phyloP scores from a whole-genome alignment of 2,113 vertebrate species.

The Meleagris gallopavo region DNA sequence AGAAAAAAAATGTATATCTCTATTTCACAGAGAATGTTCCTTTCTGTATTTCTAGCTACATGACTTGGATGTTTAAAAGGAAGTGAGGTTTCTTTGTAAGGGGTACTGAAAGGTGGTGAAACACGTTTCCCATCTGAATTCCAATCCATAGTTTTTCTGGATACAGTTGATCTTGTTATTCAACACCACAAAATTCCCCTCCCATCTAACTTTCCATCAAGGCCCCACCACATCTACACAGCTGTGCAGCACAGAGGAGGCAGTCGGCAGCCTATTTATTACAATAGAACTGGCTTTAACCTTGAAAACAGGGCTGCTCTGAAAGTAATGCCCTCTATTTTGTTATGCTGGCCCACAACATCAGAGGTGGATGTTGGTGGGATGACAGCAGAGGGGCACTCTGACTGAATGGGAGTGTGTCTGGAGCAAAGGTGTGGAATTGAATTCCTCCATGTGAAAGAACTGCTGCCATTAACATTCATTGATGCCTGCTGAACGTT shows the following conservation, averaged over 20 bases:
- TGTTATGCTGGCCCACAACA: no score
- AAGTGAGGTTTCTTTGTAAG: not conserved
- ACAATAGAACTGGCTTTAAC: not conserved
- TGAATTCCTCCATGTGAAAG: no score
- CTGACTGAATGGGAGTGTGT: no score
- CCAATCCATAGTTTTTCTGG: conserved; percentile 23
- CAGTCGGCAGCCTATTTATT: not conserved
- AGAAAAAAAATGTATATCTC: not conserved
- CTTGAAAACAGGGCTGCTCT: not conserved
- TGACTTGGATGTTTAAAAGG: not conserved
- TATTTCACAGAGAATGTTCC: not conserved
- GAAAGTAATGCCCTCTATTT: no score
- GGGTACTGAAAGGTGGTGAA: not conserved
- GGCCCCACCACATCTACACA: not conserved
- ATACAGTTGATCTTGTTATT: not conserved
- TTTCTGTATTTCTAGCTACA: not conserved
- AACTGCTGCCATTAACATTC: no score
- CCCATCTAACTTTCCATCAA: not conserved
- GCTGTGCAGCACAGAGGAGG: not conserved
- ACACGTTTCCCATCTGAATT: conserved; percentile 21
- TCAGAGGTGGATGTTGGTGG: no score
- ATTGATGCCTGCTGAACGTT: no score
- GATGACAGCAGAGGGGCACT: no score
- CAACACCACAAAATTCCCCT: not conserved
- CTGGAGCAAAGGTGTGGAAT: no score